Evolutionary conservation across 2,797 vertebrate genomes (phyloP).

Genomic region (Clamator glandarius): DNA sequence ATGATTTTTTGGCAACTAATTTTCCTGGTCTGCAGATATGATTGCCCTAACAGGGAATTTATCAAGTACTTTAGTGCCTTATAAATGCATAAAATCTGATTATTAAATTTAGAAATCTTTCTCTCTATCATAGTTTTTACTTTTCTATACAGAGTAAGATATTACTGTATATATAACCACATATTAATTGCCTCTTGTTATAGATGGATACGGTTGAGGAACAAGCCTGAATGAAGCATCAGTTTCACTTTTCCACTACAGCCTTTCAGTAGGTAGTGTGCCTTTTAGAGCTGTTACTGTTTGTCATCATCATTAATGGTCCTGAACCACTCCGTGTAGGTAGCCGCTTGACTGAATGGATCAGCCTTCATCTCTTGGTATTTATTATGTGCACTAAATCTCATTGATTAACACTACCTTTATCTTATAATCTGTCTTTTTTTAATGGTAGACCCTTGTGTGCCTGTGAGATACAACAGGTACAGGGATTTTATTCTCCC

Average conservation of each 20-base stretch:
- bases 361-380: background rate
- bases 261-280: background rate
- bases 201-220: background rate
- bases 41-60: background rate
- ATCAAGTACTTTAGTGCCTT: background rate
- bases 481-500: too few species aligned
- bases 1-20: background rate
- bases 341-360: background rate
- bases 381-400: background rate
- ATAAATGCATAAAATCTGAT: background rate
- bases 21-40: background rate
- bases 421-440: background rate
- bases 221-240: background rate
- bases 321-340: slow-evolving; percentile 5
- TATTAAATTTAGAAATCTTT: background rate
- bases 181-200: background rate
- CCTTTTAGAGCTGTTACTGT: background rate
- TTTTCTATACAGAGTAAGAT: background rate
- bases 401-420: background rate
- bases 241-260: background rate
- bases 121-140: background rate
- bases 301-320: background rate
- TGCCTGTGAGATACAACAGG: background rate
- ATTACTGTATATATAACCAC: background rate
- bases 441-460: background rate